Evolutionary conservation across 2,888 invertebrate species (phyloP).

Genomic region (Megalurothrips usitatus): DNA sequence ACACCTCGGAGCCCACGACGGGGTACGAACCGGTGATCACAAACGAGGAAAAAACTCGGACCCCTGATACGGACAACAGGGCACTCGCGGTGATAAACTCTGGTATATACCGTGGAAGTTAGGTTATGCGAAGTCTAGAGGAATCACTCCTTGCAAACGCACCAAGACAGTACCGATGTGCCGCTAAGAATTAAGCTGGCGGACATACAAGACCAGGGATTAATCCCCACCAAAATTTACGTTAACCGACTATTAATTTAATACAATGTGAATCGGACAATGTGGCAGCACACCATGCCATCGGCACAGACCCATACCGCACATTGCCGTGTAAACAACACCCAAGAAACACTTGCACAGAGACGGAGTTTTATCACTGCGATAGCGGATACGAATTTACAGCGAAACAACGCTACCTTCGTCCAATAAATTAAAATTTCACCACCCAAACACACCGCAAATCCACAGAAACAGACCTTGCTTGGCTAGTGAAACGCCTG

Average conservation of each 20-base stretch:
- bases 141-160: too few relatives aligned
- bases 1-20: too few relatives aligned
- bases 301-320: background rate
- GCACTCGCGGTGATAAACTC: too few relatives aligned
- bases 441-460: background rate
- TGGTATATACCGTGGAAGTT: too few relatives aligned
- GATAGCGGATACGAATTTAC: background rate
- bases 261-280: background rate
- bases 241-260: background rate
- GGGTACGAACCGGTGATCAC: too few relatives aligned
- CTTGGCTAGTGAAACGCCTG: background rate
- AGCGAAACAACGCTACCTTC: background rate
- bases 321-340: too few relatives aligned
- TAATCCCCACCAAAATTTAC: background rate
- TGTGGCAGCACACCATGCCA: slow-evolving; percentile 5
- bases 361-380: background rate
- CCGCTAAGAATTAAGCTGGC: too few relatives aligned
- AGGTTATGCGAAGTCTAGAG: too few relatives aligned
- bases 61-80: too few relatives aligned
- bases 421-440: background rate
- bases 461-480: background rate
- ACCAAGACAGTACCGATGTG: too few relatives aligned
- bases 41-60: too few relatives aligned
- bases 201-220: too few relatives aligned
- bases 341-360: background rate